Evolutionary conservation across 2,797 vertebrate species (phyloP).

Genomic region (Argyrosomus regius): DNA sequence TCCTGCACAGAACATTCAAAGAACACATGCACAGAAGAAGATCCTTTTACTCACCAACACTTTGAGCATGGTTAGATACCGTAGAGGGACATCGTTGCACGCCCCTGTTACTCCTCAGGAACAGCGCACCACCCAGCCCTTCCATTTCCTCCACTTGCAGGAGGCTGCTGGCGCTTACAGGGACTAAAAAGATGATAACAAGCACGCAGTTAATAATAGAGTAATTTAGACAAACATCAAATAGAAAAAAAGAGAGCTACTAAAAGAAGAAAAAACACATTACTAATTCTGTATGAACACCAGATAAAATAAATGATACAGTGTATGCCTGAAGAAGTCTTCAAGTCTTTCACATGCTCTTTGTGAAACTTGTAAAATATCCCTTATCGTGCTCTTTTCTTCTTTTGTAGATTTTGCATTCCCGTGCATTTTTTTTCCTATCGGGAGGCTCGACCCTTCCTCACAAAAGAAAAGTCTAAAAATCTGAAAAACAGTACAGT

Average conservation of each 20-base stretch:
- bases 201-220: slow-evolving; percentile 10
- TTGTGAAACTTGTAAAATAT: slow-evolving; percentile 20
- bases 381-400: slow-evolving; percentile 27
- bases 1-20: not conserved
- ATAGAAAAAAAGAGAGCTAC: slow-evolving; percentile 3
- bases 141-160: slow-evolving; percentile 88
- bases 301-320: slow-evolving; percentile 20
- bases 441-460: slow-evolving; percentile 8
- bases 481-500: slow-evolving; percentile 1
- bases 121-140: slow-evolving; percentile 74
- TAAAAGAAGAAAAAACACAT: slow-evolving; percentile 5
- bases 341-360: slow-evolving; percentile 11
- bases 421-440: slow-evolving; percentile 12
- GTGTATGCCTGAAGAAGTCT: not conserved
- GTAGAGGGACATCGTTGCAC: slow-evolving; percentile 81
- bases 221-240: slow-evolving; percentile 8
- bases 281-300: slow-evolving; percentile 22
- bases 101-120: slow-evolving; percentile 83
- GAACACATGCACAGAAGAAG: not conserved
- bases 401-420: slow-evolving; percentile 28
- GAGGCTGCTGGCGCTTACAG: slow-evolving; percentile 84
- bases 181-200: slow-evolving; percentile 68
- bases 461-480: slow-evolving; percentile 8
- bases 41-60: slow-evolving; percentile 79
- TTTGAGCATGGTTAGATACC: slow-evolving; percentile 79